A percentile compares a stretch with the other conserved stretches of the same genome.
phyloP scores from a whole-genome alignment of 1,140 invertebrate genomes.

The Eriocheir sinensis region DNA sequence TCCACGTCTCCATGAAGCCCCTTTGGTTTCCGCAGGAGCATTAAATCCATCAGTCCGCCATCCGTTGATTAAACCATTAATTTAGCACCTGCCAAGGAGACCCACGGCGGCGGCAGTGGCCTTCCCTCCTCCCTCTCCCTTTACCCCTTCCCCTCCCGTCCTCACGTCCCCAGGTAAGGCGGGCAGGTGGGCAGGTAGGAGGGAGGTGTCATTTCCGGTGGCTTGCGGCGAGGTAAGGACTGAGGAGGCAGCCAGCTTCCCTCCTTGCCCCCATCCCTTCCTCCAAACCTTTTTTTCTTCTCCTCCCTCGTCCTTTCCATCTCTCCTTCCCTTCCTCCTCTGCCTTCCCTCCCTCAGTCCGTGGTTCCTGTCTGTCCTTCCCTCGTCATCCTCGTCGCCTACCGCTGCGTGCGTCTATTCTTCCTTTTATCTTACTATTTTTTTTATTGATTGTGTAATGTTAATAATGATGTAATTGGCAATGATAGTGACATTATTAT shows the following conservation, averaged over 20 bases:
- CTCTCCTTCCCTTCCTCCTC: no score
- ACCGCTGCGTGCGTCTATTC: background rate
- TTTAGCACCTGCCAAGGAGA: background rate
- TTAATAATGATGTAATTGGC: no score
- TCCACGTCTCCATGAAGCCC: background rate
- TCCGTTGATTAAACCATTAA: conserved; percentile 6
- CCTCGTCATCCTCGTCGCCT: background rate
- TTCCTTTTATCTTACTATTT: background rate
- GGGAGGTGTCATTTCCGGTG: background rate
- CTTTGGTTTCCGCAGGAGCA: background rate
- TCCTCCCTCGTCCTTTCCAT: background rate
- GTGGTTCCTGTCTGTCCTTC: background rate
- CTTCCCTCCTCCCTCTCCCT: no score
- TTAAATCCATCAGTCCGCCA: background rate
- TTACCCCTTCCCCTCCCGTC: background rate
- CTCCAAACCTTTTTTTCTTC: background rate
- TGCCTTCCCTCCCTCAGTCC: no score
- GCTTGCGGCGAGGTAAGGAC: background rate
- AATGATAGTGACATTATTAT: no score
- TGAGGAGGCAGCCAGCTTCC: no score
- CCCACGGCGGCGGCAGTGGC: background rate
- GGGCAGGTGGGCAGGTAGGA: conserved; percentile 18
- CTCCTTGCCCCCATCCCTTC: no score
- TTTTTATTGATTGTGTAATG: no score
- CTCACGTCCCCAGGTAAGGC: background rate